Evolutionary conservation across 2,113 vertebrate genomes (phyloP).

Genomic region (Bujurquina vittata): DNA sequence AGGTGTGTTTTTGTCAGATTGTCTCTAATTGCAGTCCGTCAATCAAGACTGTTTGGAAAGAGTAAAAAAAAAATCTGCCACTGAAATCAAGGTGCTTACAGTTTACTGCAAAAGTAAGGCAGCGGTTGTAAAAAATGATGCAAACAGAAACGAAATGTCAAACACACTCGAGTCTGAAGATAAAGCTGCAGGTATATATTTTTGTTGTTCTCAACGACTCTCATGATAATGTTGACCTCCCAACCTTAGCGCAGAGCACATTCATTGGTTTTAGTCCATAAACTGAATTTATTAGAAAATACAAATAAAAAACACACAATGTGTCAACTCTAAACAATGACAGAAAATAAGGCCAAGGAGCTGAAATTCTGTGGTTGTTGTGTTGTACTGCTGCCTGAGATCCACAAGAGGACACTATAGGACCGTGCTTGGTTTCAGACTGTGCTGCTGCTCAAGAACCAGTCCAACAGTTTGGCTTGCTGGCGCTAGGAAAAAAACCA

Average conservation of each 20-base stretch:
- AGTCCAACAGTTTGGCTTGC: background rate
- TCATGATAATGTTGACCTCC: background rate
- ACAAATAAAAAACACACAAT: background rate
- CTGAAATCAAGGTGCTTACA: background rate
- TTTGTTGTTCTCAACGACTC: background rate
- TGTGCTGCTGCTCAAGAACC: background rate
- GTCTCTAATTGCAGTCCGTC: background rate
- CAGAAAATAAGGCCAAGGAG: background rate
- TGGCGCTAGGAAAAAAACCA: background rate
- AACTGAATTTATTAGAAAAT: background rate
- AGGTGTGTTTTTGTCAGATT: slow-evolving; percentile 5
- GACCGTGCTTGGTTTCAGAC: background rate
- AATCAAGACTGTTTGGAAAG: background rate
- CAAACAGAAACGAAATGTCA: background rate
- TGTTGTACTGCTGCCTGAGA: slow-evolving; percentile 25
- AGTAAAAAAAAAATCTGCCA: background rate
- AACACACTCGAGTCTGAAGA: background rate
- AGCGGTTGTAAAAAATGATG: background rate
- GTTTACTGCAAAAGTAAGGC: no score
- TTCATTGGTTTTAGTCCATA: background rate
- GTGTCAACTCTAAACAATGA: background rate
- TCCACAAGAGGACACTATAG: slow-evolving; percentile 66
- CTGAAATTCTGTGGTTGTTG: background rate
- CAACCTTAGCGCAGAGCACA: background rate
- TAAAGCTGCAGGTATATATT: background rate